Base-by-base conservation (phyloP, 2,888 invertebrate species). In the Spatulosminthurus flaviceps region DNA sequence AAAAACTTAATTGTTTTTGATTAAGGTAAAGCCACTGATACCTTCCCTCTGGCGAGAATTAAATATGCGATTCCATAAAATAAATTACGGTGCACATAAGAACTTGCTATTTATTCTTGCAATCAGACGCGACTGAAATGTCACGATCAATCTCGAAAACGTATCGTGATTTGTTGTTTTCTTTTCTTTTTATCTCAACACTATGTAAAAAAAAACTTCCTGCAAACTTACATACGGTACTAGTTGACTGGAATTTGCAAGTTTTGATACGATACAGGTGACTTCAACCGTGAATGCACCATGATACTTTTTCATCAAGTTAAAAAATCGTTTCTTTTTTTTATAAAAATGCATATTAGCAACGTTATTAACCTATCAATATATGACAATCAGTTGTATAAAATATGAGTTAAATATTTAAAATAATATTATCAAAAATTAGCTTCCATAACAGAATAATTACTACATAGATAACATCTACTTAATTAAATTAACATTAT, bases 401-500 rank as follows among this genome's bases (percentile, higher is more conserved):
- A 51, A 51, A 51, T 51, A 51, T 13, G 2, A 51, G n/a, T 51
- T 51, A 51, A 51, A 24, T 16, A 64, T 11, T 64, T 24, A 64
- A 64, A 24, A 64, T 64, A 64, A 24, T 64, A 34, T 34, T 34
- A 64, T 64, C 11, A 24, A 64, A 64, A 64, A 22, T 24, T 24
- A 24, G 2, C 24, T 24, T 64, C 2, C 24, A 22, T 64, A 64
- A 64, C 64, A 64, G 64, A 64, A 64, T 64, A 4, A 64, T 64
- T 64, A 22, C 24, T 51, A 51, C n/a, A 9, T 51, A 61, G 61
- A 61, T 61, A 61, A 64, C 64, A 64, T 22, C 64, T 64, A 64
- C 64, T 64, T 64, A 11, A 11, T 51, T 51, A 9, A 21, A 64
- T 64, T 64, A 64, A 64, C 64, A 64, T 24, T n/a, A 64, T 64